These are phyloP conservation scores for Polymixis lichenea DNA, from an alignment of 2,888 invertebrate species.

Conservation along the genomic window DNA sequence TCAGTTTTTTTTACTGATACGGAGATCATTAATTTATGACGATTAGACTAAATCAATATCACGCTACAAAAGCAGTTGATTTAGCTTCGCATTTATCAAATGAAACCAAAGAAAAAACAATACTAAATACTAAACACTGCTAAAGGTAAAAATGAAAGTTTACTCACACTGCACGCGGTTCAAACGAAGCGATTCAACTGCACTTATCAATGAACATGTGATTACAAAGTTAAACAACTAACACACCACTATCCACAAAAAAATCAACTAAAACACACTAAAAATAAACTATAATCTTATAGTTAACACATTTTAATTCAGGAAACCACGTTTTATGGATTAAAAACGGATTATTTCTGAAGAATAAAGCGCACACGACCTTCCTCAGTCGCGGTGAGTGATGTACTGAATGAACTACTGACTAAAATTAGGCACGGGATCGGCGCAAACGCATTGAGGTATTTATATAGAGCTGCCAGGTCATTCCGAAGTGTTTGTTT, in stretches of 20 bases:
- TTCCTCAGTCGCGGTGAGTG: conserved; percentile 39
- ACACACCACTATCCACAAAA: conserved; percentile 10
- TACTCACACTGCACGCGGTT: conserved; percentile 38
- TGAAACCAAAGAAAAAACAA: neutral
- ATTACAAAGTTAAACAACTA: conserved; percentile 16
- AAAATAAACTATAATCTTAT: conserved; percentile 10
- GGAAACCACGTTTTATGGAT: conserved; percentile 17
- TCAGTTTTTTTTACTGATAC: too few species aligned
- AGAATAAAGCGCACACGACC: conserved; percentile 28
- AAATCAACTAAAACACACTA: neutral
- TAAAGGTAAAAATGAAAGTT: conserved; percentile 36
- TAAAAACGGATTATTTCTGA: conserved; percentile 3
- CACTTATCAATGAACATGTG: conserved; percentile 40
- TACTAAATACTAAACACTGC: neutral
- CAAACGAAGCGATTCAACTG: conserved; percentile 36
- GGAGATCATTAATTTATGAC: neutral
- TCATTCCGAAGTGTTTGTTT: conserved; percentile 43
- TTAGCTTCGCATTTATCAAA: neutral
- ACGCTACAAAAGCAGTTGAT: neutral
- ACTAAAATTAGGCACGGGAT: conserved; percentile 60
- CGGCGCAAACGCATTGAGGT: conserved; percentile 58
- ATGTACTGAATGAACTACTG: conserved; percentile 64
- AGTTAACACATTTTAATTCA: conserved; percentile 52
- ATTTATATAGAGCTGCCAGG: conserved; percentile 60
- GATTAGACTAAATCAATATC: neutral